These are phyloP conservation scores for Beroe forskalii DNA, from an alignment of 37 sponge, comb jelly and placozoan genomes.

Conservation along the genomic window DNA sequence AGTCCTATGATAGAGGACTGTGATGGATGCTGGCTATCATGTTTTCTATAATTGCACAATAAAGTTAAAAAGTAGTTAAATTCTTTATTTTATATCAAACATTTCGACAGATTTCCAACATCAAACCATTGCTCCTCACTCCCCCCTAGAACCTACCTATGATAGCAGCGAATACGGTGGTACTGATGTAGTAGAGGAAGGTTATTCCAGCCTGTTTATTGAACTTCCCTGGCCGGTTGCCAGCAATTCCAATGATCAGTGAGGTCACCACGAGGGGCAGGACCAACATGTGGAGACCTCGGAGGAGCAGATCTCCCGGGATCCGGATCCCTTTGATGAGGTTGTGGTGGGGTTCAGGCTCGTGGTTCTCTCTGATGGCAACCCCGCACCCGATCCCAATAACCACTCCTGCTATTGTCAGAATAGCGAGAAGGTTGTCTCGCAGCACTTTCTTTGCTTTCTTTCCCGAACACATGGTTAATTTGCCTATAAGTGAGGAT, in stretches of 20 bases:
- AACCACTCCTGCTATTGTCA: constrained; percentile 8
- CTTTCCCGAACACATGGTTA: neutral
- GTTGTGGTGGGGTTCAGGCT: neutral
- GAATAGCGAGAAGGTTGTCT: neutral
- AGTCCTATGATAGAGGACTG: no score
- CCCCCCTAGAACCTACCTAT: constrained; percentile 49
- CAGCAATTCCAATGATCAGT: constrained; percentile 82
- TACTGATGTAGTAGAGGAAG: constrained; percentile 79
- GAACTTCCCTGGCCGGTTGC: constrained; percentile 72
- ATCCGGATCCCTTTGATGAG: constrained; percentile 60
- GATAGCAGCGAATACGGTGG: constrained; percentile 77
- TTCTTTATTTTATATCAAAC: no score
- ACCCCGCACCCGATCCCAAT: neutral
- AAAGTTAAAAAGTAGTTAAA: no score
- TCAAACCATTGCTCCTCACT: neutral
- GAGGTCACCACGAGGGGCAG: constrained; percentile 88
- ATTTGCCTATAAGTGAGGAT: no score
- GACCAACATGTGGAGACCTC: constrained; percentile 85
- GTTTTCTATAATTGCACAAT: no score
- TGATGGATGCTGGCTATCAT: no score
- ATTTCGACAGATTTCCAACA: neutral
- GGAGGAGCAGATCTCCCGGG: constrained; percentile 91
- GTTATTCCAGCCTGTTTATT: constrained; percentile 70
- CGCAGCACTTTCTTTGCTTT: neutral
- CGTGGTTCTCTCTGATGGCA: neutral